Conservation (phyloP, 2,888 invertebrate genomes). For the Plemyria rubiginata region DNA sequence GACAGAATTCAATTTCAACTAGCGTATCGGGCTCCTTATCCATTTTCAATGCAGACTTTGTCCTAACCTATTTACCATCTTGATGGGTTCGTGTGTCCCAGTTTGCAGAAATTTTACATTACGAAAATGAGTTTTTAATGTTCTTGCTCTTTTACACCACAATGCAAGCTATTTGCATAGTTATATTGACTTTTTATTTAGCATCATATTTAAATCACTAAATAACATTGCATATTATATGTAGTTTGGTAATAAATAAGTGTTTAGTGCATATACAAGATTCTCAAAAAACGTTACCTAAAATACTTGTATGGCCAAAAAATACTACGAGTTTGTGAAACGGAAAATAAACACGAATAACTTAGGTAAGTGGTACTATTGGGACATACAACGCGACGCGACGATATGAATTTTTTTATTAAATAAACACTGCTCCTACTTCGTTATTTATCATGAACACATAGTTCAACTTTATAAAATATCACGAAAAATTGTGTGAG, state of each 20-base stretch:
- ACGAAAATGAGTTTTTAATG: neutral
- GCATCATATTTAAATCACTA: too few relatives aligned
- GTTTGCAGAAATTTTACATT: neutral
- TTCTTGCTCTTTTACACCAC: neutral
- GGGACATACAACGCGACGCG: conserved; percentile 22
- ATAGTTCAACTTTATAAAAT: neutral
- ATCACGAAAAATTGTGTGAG: too few relatives aligned
- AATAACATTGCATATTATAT: too few relatives aligned
- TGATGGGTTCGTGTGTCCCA: conserved; percentile 26
- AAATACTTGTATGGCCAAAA: neutral
- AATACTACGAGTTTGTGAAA: conserved; percentile 9
- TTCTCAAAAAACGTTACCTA: too few relatives aligned
- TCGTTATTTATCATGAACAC: neutral
- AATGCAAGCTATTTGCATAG: too few relatives aligned
- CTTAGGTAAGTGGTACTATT: conserved; percentile 17
- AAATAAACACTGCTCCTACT: neutral
- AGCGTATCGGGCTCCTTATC: conserved; percentile 22
- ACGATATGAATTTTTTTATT: neutral
- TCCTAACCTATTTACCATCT: conserved; percentile 26
- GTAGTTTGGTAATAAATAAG: too few relatives aligned
- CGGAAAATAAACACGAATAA: conserved; percentile 25
- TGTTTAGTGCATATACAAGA: too few relatives aligned
- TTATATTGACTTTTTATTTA: too few relatives aligned
- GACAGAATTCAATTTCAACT: conserved; percentile 22
- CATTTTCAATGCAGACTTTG: conserved; percentile 28